Percentiles rank a stretch among this genome's conserved stretches.
These are phyloP conservation scores for Daphoenositta chrysoptera DNA, from an alignment of 2,113 vertebrate genomes.

Conservation along the genomic window DNA sequence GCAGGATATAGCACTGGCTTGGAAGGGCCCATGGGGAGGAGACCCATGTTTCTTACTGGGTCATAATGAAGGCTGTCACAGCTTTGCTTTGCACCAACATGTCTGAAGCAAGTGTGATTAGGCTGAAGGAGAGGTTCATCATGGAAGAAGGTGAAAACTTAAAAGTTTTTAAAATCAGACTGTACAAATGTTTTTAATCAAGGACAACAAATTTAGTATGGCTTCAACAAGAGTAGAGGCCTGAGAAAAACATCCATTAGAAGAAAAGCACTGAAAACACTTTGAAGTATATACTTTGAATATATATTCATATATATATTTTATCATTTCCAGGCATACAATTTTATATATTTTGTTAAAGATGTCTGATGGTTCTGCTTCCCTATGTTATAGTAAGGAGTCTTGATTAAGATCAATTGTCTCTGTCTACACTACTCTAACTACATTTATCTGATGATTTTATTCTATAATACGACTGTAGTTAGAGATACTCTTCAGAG, in stretches of 20 bases:
- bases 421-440: not conserved
- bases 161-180: not conserved
- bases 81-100: not conserved
- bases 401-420: not conserved
- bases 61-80: not conserved
- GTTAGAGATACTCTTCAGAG: not conserved
- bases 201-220: not conserved
- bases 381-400: not conserved
- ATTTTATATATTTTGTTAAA: not conserved
- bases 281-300: not conserved
- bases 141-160: not conserved
- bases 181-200: not conserved
- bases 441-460: not conserved
- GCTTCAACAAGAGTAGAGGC: not conserved
- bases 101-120: not conserved
- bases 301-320: not conserved
- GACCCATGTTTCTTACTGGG: not conserved
- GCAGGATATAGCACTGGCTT: not conserved
- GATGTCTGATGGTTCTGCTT: not conserved
- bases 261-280: not conserved
- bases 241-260: not conserved
- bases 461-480: not conserved
- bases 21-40: not conserved
- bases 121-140: not conserved
- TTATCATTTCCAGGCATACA: not conserved